Percentiles rank a stretch among this genome's conserved stretches.
Evolutionary conservation across 2,888 invertebrate genomes (phyloP).

Genomic region (Nezara viridula): DNA sequence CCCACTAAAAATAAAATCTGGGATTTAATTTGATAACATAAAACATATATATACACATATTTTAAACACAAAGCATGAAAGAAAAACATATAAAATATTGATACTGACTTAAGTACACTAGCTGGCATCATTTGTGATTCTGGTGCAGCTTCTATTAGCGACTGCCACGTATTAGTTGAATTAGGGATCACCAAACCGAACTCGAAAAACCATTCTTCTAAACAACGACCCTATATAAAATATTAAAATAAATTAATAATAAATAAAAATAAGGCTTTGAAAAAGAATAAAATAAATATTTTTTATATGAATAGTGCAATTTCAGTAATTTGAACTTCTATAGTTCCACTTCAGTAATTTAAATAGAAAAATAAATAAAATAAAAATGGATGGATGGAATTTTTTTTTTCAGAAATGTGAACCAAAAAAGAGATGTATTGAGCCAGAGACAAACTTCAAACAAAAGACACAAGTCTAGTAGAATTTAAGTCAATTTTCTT

Average conservation of each 20-base stretch:
- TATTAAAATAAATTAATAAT: neutral
- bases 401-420: too few species aligned
- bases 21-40: neutral
- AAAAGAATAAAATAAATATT: neutral
- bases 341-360: too few species aligned
- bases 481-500: too few species aligned
- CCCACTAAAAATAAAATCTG: slow-evolving; percentile 78
- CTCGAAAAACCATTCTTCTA: slow-evolving; percentile 99
- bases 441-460: too few species aligned
- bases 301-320: too few species aligned
- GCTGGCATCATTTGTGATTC: slow-evolving; percentile 99
- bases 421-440: too few species aligned
- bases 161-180: slow-evolving; percentile 99
- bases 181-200: slow-evolving; percentile 99
- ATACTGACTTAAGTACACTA: slow-evolving; percentile 86
- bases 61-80: neutral
- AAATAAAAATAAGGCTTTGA: neutral
- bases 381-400: too few species aligned
- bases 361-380: too few species aligned
- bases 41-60: neutral
- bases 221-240: slow-evolving; percentile 81
- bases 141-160: slow-evolving; percentile 97
- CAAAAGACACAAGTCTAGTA: too few species aligned
- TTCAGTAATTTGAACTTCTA: too few species aligned
- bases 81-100: slow-evolving; percentile 20